Evolutionary conservation across 2,888 invertebrate species (phyloP), one percentile per base, ranked within the genome.

Genomic region (Trimorus sp.): DNA sequence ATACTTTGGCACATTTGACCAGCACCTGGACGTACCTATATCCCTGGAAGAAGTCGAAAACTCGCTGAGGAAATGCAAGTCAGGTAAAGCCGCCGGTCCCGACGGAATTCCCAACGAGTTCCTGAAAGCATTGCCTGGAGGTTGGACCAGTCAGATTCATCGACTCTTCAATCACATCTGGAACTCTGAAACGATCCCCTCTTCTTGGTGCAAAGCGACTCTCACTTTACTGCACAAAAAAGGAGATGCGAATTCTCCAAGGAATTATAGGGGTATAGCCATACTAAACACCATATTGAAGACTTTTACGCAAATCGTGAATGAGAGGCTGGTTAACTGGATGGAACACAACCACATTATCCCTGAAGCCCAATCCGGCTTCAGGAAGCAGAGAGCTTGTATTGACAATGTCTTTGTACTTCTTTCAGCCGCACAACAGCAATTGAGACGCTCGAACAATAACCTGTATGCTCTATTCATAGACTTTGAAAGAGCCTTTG

Each of bases 251-350:
- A 38, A 7, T 15, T 36, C 53, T 12, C 63, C 73, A 6, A 49
- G 62, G n/a, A 73, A 73, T 36, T 63, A 62, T 42, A 49, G 73
- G 15, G 51, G 65, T 7, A 65, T 65, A 8, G 51, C 65, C 3
- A 48, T 65, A 9, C 12, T 65, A 0, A 65, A 37, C 14, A 36
- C 14, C 1, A 51, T 51, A 36, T 5, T 49, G 38, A 65, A 65
- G n/a, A 36, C 37, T 0, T 65, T 51, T 38, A 58, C 58, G 8
- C 37, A n/a, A 14, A 38, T 58, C 1, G 38, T 58, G 7, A 58
- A 58, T n/a, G 12, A 11, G 1, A 37, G 58, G n/a, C 12, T 58
- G 14, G 38, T n/a, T 6, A 7, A 4, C n/a, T 58, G 58, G 40
- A 14, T 38, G 37, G 58, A 58, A 7, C 38, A n/a, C 0, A n/a